Percentiles rank a stretch among this genome's conserved stretches.
These are phyloP conservation scores for Drosophila mimetica DNA, from an alignment of 2,888 invertebrate genomes.

Conservation along the genomic window DNA sequence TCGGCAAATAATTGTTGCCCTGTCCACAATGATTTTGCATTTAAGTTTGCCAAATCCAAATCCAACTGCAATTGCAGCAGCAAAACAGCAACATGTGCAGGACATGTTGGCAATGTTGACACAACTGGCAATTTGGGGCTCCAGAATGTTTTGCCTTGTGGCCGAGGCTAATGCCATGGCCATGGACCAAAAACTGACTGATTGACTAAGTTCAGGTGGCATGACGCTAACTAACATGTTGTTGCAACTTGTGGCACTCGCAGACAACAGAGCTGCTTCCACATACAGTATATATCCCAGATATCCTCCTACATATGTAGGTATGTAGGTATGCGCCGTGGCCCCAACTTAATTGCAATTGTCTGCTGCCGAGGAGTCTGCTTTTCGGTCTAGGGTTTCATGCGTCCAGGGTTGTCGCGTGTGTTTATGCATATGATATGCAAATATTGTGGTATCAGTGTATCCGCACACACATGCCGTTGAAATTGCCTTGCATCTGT, in stretches of 20 bases:
- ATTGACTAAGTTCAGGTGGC: slow-evolving; percentile 69
- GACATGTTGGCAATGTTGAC: slow-evolving; percentile 43
- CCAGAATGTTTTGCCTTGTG: slow-evolving; percentile 28
- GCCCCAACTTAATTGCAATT: slow-evolving; percentile 73
- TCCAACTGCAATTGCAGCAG: background rate
- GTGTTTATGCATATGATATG: slow-evolving; percentile 79
- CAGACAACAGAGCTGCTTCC: slow-evolving; percentile 3
- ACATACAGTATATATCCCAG: slow-evolving; percentile 15
- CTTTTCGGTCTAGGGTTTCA: slow-evolving; percentile 37
- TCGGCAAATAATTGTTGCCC: slow-evolving; percentile 8
- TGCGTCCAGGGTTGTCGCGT: slow-evolving; percentile 53
- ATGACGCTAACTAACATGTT: slow-evolving; percentile 48
- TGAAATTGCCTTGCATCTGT: slow-evolving; percentile 59
- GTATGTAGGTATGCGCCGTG: no score
- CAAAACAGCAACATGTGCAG: slow-evolving; percentile 23
- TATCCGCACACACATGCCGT: slow-evolving; percentile 19
- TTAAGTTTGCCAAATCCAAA: slow-evolving; percentile 1
- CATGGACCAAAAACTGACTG: slow-evolving; percentile 52
- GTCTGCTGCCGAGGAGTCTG: slow-evolving; percentile 50
- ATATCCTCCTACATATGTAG: background rate
- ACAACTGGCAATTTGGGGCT: slow-evolving; percentile 35
- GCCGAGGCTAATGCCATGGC: slow-evolving; percentile 17
- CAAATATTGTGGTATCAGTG: slow-evolving; percentile 77
- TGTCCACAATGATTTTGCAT: background rate
- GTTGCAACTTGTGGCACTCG: slow-evolving; percentile 38